Percentiles rank a stretch among this genome's conserved stretches.
These are phyloP conservation scores for Heliconius aoede DNA, from an alignment of 2,888 invertebrate genomes.

Conservation along the genomic window DNA sequence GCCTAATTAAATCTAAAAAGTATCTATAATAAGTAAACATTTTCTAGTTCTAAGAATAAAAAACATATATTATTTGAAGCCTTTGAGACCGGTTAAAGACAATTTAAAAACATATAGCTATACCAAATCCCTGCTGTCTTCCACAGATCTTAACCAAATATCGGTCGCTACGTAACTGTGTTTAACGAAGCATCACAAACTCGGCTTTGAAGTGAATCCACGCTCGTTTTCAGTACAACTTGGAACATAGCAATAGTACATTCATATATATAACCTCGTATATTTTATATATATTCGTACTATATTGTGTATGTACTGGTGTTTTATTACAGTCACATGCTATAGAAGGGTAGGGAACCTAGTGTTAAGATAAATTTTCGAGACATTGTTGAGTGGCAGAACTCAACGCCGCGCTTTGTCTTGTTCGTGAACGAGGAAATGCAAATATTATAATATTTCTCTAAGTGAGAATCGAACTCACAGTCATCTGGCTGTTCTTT, in stretches of 20 bases:
- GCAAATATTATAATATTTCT: too few species aligned
- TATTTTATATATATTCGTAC: too few species aligned
- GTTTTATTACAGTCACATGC: background rate
- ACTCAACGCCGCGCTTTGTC: too few species aligned
- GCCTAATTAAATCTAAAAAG: too few species aligned
- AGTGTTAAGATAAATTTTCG: background rate
- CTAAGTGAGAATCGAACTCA: too few species aligned
- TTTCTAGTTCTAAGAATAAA: background rate
- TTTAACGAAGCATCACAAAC: constrained; percentile 52
- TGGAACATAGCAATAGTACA: constrained; percentile 42
- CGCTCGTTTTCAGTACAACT: constrained; percentile 40
- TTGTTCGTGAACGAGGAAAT: too few species aligned
- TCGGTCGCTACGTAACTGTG: constrained; percentile 44
- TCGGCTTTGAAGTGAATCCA: constrained; percentile 49
- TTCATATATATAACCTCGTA: constrained; percentile 31
- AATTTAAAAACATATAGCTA: background rate
- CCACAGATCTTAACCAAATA: constrained; percentile 19
- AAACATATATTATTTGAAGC: background rate
- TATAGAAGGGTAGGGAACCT: background rate
- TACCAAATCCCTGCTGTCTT: constrained; percentile 9
- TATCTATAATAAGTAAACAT: background rate
- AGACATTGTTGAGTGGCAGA: background rate
- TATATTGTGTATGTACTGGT: too few species aligned
- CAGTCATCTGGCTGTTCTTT: too few species aligned
- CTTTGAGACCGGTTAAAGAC: background rate